Base-by-base conservation (phyloP, 1,140 invertebrate species). In the Eriosoma lanigerum region DNA sequence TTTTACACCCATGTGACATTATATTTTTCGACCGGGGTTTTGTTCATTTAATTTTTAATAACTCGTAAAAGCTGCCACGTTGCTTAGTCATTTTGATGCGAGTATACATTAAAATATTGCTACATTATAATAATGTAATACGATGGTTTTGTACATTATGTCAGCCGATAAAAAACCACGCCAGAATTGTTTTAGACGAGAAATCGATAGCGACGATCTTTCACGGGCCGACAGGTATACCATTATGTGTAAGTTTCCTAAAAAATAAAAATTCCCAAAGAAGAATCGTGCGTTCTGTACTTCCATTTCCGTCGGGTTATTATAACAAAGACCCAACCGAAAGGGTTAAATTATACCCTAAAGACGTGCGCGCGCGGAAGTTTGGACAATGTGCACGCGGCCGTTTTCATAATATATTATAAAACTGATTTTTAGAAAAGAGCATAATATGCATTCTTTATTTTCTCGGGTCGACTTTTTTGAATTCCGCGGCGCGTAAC, bases 41-140 rank as follows among this genome's bases (percentile, higher is more conserved):
- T 26, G 44, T 56, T 75, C 56, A 4, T 75, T 56, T 32, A 75
- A 75, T 75, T 75, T 75, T 75, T 75, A 75, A 75, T 56, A 21
- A 56, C 72, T 38, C 26, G 72, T 56, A 56, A 75, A 75, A 75
- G 72, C 72, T 38, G 50, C 21, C n/a, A 50, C n/a, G n/a, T n/a
- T n/a, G n/a, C n/a, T n/a, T n/a, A n/a, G n/a, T n/a, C n/a, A n/a
- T n/a, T n/a, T n/a, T n/a, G n/a, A n/a, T n/a, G n/a, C n/a, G n/a
- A n/a, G n/a, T n/a, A n/a, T n/a, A n/a, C n/a, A n/a, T n/a, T n/a
- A n/a, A n/a, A n/a, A n/a, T n/a, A n/a, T n/a, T n/a, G n/a, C n/a
- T n/a, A n/a, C n/a, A n/a, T n/a, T n/a, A 38, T 38, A 38, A 38
- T 38, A 38, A 38, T 8, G 32, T 38, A n/a, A n/a, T 38, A 38